These are phyloP conservation scores for Wiebesia pumilae DNA, from an alignment of 1,140 invertebrate genomes.

Conservation along the genomic window DNA sequence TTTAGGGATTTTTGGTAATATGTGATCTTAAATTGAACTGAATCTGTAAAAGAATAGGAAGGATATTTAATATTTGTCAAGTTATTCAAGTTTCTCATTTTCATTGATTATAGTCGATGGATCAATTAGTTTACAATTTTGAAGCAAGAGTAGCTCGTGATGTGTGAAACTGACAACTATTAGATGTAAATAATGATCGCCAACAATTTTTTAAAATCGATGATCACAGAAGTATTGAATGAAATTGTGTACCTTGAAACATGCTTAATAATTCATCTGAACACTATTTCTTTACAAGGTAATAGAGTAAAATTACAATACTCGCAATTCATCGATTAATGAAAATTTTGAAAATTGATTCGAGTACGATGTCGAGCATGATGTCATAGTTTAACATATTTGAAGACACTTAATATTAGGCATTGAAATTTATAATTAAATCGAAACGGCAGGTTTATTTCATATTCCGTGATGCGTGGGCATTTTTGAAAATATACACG, in stretches of 20 bases:
- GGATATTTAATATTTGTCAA: no score
- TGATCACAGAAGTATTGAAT: neutral
- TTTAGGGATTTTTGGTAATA: no score
- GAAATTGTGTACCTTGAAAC: neutral
- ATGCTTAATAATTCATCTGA: neutral
- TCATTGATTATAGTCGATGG: no score
- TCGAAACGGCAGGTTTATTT: neutral
- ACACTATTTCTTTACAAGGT: neutral
- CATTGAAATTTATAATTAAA: slow-evolving; percentile 11
- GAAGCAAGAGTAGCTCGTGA: neutral
- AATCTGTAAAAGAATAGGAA: no score
- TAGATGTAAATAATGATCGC: neutral
- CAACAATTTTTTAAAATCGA: neutral
- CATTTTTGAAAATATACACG: neutral
- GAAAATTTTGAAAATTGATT: slow-evolving; percentile 1
- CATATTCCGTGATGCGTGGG: neutral
- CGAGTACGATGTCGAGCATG: neutral
- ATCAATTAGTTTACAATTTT: neutral
- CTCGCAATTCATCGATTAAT: neutral
- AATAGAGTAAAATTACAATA: neutral
- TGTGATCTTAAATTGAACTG: no score
- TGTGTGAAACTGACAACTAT: neutral
- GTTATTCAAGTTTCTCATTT: no score
- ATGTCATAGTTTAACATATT: slow-evolving; percentile 11
- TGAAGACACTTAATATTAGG: slow-evolving; percentile 3